Evolutionary conservation across 2,113 vertebrate genomes (phyloP).

Genomic region (Dromaius novaehollandiae): DNA sequence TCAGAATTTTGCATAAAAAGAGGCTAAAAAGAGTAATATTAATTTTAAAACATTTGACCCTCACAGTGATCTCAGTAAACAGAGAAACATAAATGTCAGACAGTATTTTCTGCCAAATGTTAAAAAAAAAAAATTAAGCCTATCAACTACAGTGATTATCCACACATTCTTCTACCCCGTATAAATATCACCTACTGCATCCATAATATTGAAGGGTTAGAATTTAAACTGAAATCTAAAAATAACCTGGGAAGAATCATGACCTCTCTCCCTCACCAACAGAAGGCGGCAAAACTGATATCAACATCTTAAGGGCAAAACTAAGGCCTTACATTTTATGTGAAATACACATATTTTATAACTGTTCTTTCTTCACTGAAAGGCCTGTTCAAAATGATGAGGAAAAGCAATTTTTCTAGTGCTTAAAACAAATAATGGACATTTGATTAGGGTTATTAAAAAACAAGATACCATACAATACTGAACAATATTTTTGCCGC

Average conservation of each 20-base stretch:
- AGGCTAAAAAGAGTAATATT: neutral
- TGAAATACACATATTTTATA: neutral
- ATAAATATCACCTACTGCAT: neutral
- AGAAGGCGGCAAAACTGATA: conserved; percentile 1
- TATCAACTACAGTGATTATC: neutral
- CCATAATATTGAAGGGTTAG: neutral
- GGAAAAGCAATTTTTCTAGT: conserved; percentile 39
- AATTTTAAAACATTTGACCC: neutral
- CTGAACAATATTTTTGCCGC: conserved; percentile 8
- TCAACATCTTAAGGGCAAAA: conserved; percentile 1
- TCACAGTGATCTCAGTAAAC: neutral
- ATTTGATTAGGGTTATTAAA: conserved; percentile 73
- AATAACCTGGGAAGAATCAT: conserved; percentile 36
- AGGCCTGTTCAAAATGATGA: conserved; percentile 38
- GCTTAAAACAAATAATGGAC: conserved; percentile 58
- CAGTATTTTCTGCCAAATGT: neutral
- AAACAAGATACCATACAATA: conserved; percentile 35
- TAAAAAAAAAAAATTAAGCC: neutral
- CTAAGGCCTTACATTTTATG: neutral
- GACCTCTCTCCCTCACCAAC: neutral
- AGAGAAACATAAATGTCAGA: neutral
- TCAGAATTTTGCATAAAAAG: neutral
- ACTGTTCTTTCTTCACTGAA: conserved; percentile 2
- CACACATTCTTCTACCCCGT: neutral
- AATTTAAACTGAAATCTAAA: conserved; percentile 66